A percentile compares a stretch with the other conserved stretches of the same genome.
These are phyloP conservation scores for Phymorhynchus buccinoides DNA, from an alignment of 1,140 invertebrate species.

Conservation along the genomic window DNA sequence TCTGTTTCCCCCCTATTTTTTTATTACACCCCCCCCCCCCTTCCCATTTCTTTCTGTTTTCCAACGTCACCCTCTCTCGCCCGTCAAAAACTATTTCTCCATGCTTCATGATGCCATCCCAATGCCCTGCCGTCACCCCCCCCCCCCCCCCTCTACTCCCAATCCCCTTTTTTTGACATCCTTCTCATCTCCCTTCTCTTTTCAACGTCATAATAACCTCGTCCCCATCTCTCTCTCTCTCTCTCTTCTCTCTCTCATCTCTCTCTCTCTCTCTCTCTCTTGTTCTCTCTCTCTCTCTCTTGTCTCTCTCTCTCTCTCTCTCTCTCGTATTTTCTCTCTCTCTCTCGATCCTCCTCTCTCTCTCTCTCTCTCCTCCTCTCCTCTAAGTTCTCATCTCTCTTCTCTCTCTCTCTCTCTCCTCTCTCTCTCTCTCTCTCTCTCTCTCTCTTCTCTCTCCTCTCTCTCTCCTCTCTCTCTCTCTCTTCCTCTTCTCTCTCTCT, in stretches of 20 bases:
- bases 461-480: not conserved
- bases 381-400: no score
- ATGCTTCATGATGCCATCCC: slow-evolving; percentile 18
- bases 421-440: not conserved
- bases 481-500: not conserved
- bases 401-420: not conserved
- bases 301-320: no score
- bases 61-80: slow-evolving; percentile 25
- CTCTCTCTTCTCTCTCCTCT: not conserved
- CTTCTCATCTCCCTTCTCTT: no score
- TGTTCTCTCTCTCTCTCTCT: no score
- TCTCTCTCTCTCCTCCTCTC: no score
- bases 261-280: no score
- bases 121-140: not conserved
- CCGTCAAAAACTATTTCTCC: slow-evolving; percentile 35
- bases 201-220: no score
- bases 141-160: not conserved
- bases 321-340: no score
- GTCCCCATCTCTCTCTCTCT: no score
- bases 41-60: not conserved
- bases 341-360: no score
- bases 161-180: not conserved
- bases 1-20: not conserved
- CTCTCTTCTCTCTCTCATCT: no score
- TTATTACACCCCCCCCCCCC: not conserved